Evolutionary conservation across 2,113 vertebrate genomes (phyloP).

Genomic region (Oxyruncus cristatus): DNA sequence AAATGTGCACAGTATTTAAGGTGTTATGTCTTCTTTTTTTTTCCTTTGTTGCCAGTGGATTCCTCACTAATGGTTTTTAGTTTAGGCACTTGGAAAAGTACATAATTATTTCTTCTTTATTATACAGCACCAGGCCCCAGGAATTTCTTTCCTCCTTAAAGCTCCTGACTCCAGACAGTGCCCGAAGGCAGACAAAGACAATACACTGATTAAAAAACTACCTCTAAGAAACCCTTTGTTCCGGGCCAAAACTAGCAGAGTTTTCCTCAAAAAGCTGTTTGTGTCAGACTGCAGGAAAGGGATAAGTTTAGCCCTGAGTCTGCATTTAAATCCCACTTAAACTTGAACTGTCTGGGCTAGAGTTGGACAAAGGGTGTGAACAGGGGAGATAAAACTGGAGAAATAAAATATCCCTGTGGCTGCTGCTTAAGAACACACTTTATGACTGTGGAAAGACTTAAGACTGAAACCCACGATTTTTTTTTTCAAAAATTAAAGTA

Average conservation of each 20-base stretch:
- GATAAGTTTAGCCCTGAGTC: not conserved
- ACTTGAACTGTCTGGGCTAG: not conserved
- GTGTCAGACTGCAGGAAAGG: not conserved
- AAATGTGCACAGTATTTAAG: not conserved
- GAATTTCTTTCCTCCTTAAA: not conserved
- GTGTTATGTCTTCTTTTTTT: fast-evolving
- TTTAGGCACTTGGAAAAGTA: not conserved
- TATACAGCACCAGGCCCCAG: not conserved
- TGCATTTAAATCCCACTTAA: not conserved
- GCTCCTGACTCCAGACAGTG: not conserved
- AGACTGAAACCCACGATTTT: not conserved
- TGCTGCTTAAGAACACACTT: fast-evolving
- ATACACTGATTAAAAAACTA: not conserved
- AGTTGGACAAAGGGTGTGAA: not conserved
- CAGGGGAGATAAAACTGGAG: not conserved
- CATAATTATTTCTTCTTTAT: not conserved
- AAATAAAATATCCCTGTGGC: not conserved
- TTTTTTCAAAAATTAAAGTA: not conserved
- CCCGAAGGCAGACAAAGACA: not conserved
- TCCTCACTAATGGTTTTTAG: not conserved
- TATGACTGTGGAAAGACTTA: not conserved
- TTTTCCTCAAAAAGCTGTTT: not conserved
- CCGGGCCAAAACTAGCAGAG: not conserved
- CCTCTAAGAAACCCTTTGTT: not conserved
- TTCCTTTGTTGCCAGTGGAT: not conserved